phyloP scores from a whole-genome alignment of 1,140 invertebrate genomes.

The Ceratina australensis region DNA sequence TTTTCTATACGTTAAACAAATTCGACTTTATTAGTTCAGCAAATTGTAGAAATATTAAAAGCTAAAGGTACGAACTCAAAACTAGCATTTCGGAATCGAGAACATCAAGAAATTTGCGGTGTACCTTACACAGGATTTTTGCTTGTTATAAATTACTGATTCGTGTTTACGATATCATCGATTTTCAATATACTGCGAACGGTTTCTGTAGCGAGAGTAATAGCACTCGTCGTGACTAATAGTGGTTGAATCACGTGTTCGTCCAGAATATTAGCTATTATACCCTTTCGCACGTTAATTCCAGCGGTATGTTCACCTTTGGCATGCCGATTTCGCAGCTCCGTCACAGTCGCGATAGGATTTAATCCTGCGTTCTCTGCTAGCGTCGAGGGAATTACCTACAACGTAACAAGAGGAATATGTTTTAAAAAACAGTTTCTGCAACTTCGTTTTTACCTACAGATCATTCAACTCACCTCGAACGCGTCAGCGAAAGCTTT shows the following conservation, averaged over 20 bases:
- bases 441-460: background rate
- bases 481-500: conserved; percentile 97
- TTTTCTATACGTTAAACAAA: background rate
- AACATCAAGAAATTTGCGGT: background rate
- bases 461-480: conserved; percentile 83
- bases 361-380: conserved; percentile 99
- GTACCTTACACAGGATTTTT: conserved; percentile 2
- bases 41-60: conserved; percentile 28
- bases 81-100: background rate
- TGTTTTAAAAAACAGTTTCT: conserved; percentile 8
- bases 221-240: conserved; percentile 95
- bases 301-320: conserved; percentile 90
- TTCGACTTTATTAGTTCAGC: conserved; percentile 10
- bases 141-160: conserved; percentile 67
- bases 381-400: conserved; percentile 94
- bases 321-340: conserved; percentile 96
- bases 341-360: conserved; percentile 98
- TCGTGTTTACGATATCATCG: conserved; percentile 94
- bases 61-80: conserved; percentile 11
- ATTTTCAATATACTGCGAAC: conserved; percentile 99
- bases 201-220: conserved; percentile 97
- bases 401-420: conserved; percentile 26
- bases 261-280: conserved; percentile 97
- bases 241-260: conserved; percentile 99
- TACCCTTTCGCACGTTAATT: conserved; percentile 98